A percentile compares a stretch with the other conserved stretches of the same genome.
phyloP scores from a whole-genome alignment of 2,888 invertebrate species.

The Ypsolopha sequella region DNA sequence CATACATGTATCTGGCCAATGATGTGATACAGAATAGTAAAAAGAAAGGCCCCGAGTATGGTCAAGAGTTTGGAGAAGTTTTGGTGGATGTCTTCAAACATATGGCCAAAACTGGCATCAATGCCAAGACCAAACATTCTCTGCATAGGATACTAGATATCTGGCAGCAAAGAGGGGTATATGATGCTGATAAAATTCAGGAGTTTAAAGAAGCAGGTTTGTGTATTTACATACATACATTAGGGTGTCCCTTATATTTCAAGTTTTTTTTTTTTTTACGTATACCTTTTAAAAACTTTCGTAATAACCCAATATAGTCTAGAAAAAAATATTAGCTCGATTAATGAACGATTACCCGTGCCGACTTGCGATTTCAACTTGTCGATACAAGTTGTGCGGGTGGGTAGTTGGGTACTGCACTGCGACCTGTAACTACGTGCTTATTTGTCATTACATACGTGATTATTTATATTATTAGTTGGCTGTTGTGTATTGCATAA shows the following conservation, averaged over 20 bases:
- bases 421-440: too few species aligned
- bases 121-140: conserved; percentile 85
- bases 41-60: conserved; percentile 97
- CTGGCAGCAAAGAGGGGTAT: conserved; percentile 94
- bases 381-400: too few species aligned
- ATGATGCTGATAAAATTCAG: conserved; percentile 82
- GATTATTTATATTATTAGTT: too few species aligned
- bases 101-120: conserved; percentile 79
- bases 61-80: conserved; percentile 86
- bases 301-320: too few species aligned
- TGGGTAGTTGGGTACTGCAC: too few species aligned
- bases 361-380: too few species aligned
- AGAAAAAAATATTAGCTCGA: too few species aligned
- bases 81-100: conserved; percentile 87
- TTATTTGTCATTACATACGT: too few species aligned
- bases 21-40: conserved; percentile 99
- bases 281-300: too few species aligned
- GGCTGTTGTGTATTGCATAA: too few species aligned
- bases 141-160: conserved; percentile 87
- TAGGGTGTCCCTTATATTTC: not conserved
- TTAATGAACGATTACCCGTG: too few species aligned
- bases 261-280: too few species aligned
- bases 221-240: conserved; percentile 10
- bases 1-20: conserved; percentile 98
- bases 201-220: conserved; percentile 78